These are phyloP conservation scores for Ceyx erithaca DNA, from an alignment of 2,797 vertebrate species.

Conservation along the genomic window DNA sequence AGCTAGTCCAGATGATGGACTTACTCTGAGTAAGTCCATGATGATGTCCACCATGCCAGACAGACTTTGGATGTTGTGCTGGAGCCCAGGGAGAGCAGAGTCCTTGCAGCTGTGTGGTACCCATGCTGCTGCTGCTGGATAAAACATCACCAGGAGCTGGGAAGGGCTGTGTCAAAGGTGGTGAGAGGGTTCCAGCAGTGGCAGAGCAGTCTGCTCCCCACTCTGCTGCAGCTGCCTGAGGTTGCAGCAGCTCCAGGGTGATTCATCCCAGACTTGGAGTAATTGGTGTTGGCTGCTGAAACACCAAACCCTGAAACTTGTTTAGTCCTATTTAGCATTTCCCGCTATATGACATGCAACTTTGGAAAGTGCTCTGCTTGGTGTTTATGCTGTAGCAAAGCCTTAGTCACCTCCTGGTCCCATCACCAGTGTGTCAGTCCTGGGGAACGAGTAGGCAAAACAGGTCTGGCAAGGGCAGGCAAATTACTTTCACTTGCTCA, in stretches of 20 bases:
- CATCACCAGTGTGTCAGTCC: neutral
- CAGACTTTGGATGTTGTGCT: accelerated
- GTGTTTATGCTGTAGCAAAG: neutral
- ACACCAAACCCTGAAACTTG: neutral
- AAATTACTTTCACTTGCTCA: constrained; percentile 29
- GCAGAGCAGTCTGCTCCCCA: accelerated
- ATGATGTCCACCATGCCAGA: accelerated
- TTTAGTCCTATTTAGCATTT: neutral
- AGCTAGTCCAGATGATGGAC: neutral
- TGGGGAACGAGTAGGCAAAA: neutral
- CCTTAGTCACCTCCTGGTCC: neutral
- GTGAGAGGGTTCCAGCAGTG: neutral
- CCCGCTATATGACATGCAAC: neutral
- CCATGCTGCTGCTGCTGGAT: neutral
- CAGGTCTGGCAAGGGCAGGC: neutral
- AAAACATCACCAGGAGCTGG: neutral
- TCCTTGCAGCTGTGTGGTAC: neutral
- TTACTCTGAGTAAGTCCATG: neutral
- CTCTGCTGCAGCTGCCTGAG: neutral
- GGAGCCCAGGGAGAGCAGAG: neutral
- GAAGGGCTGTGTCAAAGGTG: neutral
- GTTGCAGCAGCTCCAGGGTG: neutral
- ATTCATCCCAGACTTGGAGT: neutral
- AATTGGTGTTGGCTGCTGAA: neutral
- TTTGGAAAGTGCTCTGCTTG: neutral